Conservation (phyloP, 2,113 vertebrate species). For the Pituophis catenifer region DNA sequence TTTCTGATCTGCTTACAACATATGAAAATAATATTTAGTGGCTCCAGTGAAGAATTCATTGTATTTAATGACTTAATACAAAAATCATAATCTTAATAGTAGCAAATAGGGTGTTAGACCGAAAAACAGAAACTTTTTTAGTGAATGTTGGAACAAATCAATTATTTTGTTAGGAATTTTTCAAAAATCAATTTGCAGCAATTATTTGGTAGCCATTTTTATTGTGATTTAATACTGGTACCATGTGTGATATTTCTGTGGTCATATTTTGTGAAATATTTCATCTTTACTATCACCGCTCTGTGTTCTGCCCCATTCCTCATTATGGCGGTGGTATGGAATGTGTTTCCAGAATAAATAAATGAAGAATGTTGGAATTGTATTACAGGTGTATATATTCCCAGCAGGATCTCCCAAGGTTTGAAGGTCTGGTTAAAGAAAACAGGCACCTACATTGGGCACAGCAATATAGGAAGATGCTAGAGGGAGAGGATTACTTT, state of each 20-base stretch:
- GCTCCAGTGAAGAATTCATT: neutral
- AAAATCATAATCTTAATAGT: neutral
- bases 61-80: neutral
- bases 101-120: neutral
- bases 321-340: neutral
- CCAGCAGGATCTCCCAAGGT: neutral
- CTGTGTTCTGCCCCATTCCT: neutral
- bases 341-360: neutral
- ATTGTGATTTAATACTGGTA: neutral
- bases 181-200: neutral
- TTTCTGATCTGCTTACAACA: neutral
- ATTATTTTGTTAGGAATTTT: neutral
- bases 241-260: neutral
- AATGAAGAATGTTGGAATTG: neutral
- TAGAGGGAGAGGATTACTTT: neutral
- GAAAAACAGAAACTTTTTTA: neutral
- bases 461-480: neutral
- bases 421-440: neutral
- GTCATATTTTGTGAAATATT: neutral
- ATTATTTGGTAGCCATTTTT: neutral
- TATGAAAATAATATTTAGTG: neutral
- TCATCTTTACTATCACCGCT: neutral
- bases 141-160: neutral
- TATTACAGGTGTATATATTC: neutral
- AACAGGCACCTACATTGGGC: neutral